These are phyloP conservation scores for Drosophila testacea DNA, from an alignment of 2,888 invertebrate species.

Conservation along the genomic window DNA sequence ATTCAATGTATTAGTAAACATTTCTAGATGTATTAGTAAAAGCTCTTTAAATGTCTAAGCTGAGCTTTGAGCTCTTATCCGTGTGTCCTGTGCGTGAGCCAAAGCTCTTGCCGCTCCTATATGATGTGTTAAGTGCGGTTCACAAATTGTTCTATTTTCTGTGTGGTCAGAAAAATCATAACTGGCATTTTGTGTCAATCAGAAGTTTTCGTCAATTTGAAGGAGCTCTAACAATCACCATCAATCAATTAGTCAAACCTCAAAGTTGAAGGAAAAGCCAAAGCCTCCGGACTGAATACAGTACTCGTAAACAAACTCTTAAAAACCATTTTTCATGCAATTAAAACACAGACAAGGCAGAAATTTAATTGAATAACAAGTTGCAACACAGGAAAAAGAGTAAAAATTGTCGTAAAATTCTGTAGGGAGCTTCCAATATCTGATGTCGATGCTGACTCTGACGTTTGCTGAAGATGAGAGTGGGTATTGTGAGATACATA, in stretches of 20 bases:
- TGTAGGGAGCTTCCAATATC: slow-evolving; percentile 24
- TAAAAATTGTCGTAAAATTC: slow-evolving; percentile 67
- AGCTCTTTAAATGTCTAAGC: not conserved
- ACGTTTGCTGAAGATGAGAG: slow-evolving; percentile 12
- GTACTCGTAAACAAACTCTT: slow-evolving; percentile 30
- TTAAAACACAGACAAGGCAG: slow-evolving; percentile 62
- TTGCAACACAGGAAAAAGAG: slow-evolving; percentile 21
- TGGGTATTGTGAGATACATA: slow-evolving; percentile 19
- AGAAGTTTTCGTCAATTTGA: slow-evolving; percentile 19
- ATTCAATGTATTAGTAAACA: not conserved
- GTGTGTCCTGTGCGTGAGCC: no score
- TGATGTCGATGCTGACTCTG: slow-evolving; percentile 15
- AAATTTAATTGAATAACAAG: slow-evolving; percentile 77
- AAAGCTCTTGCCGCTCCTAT: not conserved
- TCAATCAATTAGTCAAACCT: slow-evolving; percentile 55
- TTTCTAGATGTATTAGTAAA: not conserved
- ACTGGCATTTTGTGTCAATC: slow-evolving; percentile 6
- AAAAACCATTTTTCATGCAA: slow-evolving; percentile 69
- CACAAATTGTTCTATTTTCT: slow-evolving; percentile 4
- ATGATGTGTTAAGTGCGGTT: not conserved
- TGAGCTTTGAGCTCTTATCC: not conserved
- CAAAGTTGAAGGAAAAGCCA: not conserved
- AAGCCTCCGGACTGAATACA: slow-evolving; percentile 5
- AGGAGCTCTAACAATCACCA: slow-evolving; percentile 19
- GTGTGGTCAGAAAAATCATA: slow-evolving; percentile 10